Percentiles rank a stretch among this genome's conserved stretches.
phyloP scores from a whole-genome alignment of 2,113 vertebrate genomes.

The Felis catus region F.catus_Fca126_mat1.0 CM031412.1:106052501-106053000 shows the following conservation, averaged over 20 bases:
- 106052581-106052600: not conserved
- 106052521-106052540: not conserved
- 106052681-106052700: not conserved
- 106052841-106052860: not conserved
- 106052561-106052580: not conserved
- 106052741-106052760: not conserved
- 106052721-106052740: not conserved
- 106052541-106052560: not conserved
- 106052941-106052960: not conserved
- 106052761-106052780: not conserved
- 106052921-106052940: not conserved
- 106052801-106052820: not conserved
- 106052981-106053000: constrained; percentile 4
- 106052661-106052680: not conserved
- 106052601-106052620: not conserved
- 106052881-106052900: not conserved
- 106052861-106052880: not conserved
- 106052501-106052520: not conserved
- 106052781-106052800: not conserved
- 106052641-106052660: not conserved
- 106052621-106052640: not conserved
- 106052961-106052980: constrained; percentile 3
- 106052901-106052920: not conserved
- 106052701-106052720: not conserved
- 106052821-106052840: not conserved